Evolutionary conservation across 2,797 vertebrate species (phyloP).

Genomic region (Ctenosaura bakeri): DNA sequence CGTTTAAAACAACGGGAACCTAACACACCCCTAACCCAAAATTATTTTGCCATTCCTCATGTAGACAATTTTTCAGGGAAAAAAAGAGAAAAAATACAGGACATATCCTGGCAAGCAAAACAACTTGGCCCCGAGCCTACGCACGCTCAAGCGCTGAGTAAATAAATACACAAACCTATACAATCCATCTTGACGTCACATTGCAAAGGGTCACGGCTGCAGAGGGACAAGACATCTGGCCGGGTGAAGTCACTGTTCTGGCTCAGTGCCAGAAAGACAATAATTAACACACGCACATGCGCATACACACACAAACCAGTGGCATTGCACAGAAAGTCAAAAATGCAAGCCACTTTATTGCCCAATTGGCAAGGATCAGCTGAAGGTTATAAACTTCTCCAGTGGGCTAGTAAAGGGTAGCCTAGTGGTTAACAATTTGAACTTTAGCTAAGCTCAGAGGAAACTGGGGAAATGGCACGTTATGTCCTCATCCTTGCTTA

Average conservation of each 20-base stretch:
- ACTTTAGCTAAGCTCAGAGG: too few relatives aligned
- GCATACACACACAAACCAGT: too few relatives aligned
- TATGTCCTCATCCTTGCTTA: too few relatives aligned
- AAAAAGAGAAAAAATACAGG: slow-evolving; percentile 50
- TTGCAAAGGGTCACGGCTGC: slow-evolving; percentile 65
- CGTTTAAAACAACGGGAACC: not conserved
- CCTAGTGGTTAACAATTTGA: too few relatives aligned
- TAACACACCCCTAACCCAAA: too few relatives aligned
- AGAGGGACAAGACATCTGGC: slow-evolving; percentile 64
- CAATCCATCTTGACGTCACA: slow-evolving; percentile 58
- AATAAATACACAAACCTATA: not conserved
- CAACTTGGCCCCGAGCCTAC: slow-evolving; percentile 46
- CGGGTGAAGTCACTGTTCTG: slow-evolving; percentile 67
- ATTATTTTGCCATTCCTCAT: too few relatives aligned
- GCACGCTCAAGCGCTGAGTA: not conserved
- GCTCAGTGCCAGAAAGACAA: slow-evolving; percentile 48
- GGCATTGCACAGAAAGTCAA: too few relatives aligned
- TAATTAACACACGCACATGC: not conserved
- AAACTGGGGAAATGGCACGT: too few relatives aligned
- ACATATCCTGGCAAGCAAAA: slow-evolving; percentile 63
- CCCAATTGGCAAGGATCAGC: too few relatives aligned
- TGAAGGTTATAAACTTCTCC: too few relatives aligned
- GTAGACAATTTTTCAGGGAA: not conserved
- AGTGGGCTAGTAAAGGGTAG: too few relatives aligned
- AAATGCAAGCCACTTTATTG: too few relatives aligned